These are phyloP conservation scores for Coelopa frigida DNA, from an alignment of 1,140 invertebrate genomes.

Conservation along the genomic window DNA sequence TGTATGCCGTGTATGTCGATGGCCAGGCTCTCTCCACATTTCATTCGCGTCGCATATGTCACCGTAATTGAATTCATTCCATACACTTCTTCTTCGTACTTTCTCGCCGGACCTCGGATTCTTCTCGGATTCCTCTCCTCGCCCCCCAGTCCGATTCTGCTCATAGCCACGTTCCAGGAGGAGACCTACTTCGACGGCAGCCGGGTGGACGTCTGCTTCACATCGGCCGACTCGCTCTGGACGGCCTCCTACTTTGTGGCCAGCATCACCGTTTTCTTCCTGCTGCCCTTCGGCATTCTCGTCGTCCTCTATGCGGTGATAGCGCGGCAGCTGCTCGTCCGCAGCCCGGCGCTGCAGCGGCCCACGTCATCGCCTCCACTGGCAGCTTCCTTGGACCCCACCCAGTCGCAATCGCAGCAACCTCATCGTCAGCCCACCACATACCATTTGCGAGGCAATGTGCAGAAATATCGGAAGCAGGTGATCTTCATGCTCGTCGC, in stretches of 20 bases:
- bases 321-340: slow-evolving; percentile 60
- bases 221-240: slow-evolving; percentile 61
- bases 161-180: slow-evolving; percentile 63
- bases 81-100: no score
- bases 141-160: slow-evolving; percentile 68
- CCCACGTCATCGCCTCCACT: slow-evolving; percentile 9
- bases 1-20: no score
- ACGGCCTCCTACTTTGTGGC: slow-evolving; percentile 66
- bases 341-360: slow-evolving; percentile 33
- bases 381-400: neutral
- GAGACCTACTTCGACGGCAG: slow-evolving; percentile 60
- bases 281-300: slow-evolving; percentile 67
- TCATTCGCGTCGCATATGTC: no score
- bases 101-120: no score
- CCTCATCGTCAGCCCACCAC: neutral
- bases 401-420: neutral
- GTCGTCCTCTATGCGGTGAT: slow-evolving; percentile 73
- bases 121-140: no score
- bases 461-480: slow-evolving; percentile 55
- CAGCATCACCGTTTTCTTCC: slow-evolving; percentile 70
- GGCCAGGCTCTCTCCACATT: no score
- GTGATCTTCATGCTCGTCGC: slow-evolving; percentile 77
- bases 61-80: no score
- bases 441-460: slow-evolving; percentile 37
- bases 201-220: slow-evolving; percentile 58